Evolutionary conservation across 2,888 invertebrate genomes (phyloP), one percentile per base, ranked within the genome.

Genomic region (Chrysina gloriosa): DNA sequence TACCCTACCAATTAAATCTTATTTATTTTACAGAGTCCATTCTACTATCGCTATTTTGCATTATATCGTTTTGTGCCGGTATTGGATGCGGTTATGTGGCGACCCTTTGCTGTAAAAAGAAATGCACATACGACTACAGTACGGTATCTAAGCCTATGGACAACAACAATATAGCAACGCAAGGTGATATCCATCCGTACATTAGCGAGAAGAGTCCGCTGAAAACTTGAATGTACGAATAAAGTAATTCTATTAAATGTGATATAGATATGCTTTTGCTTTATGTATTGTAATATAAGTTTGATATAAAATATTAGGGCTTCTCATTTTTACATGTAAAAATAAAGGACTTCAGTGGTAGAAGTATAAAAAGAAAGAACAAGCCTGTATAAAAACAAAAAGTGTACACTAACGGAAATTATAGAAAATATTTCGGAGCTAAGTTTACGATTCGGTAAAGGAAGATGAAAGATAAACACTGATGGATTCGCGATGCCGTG

Each of bases 101-200:
- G n/a, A n/a, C n/a, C n/a, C n/a, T n/a, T n/a, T n/a, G n/a, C n/a
- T n/a, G 42, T 21, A 50, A 63, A 29, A 68, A 63, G 54, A 63
- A 52, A 19, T 63, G 52, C 16, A 42, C 64, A 14, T 70, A 67
- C 61, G 65, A 66, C n/a, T 73, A 73, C 67, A 71, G 65, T 25
- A 70, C 69, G 2, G 71, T 71, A 11, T 68, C 68, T 9, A 71
- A 71, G 34, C 68, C 67, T 7, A 52, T 67, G 14, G 66, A 69
- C 31, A 72, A 73, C 56, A 72, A 71, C 58, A 72, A 72, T 36
- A 25, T 73, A 42, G 65, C 69, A 34, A 70, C 54, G 21, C 45
- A 61, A 36, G 47, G 48, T 3, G 34, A 64, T n/a, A 52, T 54
- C 7, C 56, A 42, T n/a, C n/a, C n/a, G 11, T 66, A 61, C 36